phyloP scores from a whole-genome alignment of 35 echinoderm and acorn worm species.

The Heliocidaris erythrogramma region DNA sequence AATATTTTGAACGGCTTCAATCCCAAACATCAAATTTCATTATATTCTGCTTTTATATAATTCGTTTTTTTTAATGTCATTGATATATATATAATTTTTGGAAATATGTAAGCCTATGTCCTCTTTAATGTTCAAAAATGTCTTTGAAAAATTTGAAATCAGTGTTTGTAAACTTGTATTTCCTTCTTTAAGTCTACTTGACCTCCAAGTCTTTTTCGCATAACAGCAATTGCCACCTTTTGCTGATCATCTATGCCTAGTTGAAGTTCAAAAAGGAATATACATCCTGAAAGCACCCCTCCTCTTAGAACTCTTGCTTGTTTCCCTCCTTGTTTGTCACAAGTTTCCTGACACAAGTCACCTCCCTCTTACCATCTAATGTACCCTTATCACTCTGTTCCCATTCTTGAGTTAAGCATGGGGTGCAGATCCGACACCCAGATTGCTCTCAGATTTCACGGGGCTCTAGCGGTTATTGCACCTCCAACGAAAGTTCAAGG shows the following conservation, averaged over 20 bases:
- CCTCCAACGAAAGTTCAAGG: constrained; percentile 22
- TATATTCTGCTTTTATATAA: no score
- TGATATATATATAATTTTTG: no score
- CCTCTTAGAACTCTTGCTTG: not conserved
- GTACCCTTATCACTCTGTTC: constrained; percentile 18
- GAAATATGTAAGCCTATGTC: no score
- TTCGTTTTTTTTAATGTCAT: no score
- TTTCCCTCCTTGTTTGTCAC: not conserved
- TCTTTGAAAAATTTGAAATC: no score
- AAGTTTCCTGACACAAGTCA: not conserved
- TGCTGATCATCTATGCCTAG: not conserved
- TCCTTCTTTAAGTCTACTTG: no score
- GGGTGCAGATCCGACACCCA: constrained; percentile 20
- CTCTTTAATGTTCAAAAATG: no score
- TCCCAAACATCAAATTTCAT: no score
- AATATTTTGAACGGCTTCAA: no score
- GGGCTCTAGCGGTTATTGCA: constrained; percentile 37
- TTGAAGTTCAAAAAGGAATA: not conserved
- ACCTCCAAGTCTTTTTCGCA: not conserved
- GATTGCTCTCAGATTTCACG: not conserved
- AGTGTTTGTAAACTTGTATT: no score
- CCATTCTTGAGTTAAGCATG: constrained; percentile 27
- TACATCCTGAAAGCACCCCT: not conserved
- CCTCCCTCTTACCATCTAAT: not conserved
- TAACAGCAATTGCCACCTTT: not conserved